A percentile compares a stretch with the other conserved stretches of the same genome.
Evolutionary conservation across 2,888 invertebrate species (phyloP).

Genomic region (Volucella zonaria): DNA sequence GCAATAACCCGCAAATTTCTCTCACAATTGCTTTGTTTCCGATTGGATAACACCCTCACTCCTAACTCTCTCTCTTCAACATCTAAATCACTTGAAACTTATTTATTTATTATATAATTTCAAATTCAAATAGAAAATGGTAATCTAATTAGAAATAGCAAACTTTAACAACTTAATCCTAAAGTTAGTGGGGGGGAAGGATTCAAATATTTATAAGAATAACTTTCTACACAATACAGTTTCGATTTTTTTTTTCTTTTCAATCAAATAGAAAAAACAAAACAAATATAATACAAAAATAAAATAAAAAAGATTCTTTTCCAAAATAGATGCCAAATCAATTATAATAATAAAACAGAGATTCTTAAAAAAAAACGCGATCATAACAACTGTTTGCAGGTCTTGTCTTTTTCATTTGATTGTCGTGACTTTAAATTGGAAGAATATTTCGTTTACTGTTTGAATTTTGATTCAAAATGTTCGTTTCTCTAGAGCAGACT

Average conservation of each 20-base stretch:
- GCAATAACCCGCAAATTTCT: too few species aligned
- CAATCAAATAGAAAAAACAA: constrained; percentile 10
- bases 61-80: not conserved
- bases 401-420: constrained; percentile 27
- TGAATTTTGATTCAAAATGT: not conserved
- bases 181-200: constrained; percentile 26
- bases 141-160: constrained; percentile 66
- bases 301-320: constrained; percentile 6
- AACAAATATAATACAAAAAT: constrained; percentile 45
- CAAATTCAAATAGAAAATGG: constrained; percentile 56
- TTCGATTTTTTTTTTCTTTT: constrained; percentile 18
- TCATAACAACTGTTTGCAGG: constrained; percentile 33
- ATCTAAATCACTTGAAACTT: constrained; percentile 9
- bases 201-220: constrained; percentile 65
- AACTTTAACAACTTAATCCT: constrained; percentile 72
- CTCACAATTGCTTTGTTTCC: too few species aligned
- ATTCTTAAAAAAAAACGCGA: constrained; percentile 13
- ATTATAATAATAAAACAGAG: constrained; percentile 5
- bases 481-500: constrained; percentile 9
- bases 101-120: not conserved
- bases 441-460: not conserved
- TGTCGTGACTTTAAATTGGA: constrained; percentile 27
- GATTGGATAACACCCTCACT: too few species aligned
- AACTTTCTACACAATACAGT: constrained; percentile 45
- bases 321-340: constrained; percentile 37